Base-by-base conservation (phyloP, 2,797 vertebrate species). In the Hipposideros larvatus region DNA sequence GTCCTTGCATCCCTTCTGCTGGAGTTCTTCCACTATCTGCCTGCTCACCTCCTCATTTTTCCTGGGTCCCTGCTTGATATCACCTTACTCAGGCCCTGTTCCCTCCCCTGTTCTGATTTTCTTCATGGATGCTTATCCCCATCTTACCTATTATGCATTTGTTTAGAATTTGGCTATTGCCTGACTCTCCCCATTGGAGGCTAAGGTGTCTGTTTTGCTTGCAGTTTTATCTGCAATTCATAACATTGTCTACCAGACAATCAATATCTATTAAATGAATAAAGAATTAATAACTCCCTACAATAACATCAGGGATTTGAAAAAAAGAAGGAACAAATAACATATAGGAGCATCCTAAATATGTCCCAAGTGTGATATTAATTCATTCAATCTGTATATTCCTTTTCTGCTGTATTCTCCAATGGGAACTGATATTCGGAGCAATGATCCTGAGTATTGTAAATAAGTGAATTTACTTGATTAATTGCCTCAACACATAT, bases 71-170 rank as follows among this genome's bases (percentile, higher is more conserved):
- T 0, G 1, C 2, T 46, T 63, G 4, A 31, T 2, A 18, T 15
- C 34, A 11, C 48, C 43, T 21, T 18, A 0, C 34, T 11, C 11
- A 0, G 0, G 0, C 34, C 55, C 37, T 9, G 11, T 26, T 48
- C 51, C 37, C 46, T 68, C 41, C 5, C 1, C 59, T 5, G 8
- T 14, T 24, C 7, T 19, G 31, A 10, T 4, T n/a, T 66, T 66
- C 34, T 63, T 55, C 34, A 6, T 0, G 48, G 4, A 1, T 55
- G n/a, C 1, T 14, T 34, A 18, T 18, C n/a, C 4, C 53, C 34
- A 15, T 16, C 16, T 61, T 15, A 41, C 28, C 18, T 21, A 3
- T 4, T 18, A 2, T 1, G 74, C 4, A 22, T 19, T 51, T 53
- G 7, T 19, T 41, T 10, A 19, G 13, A 37, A 5, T 63, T 3